Evolutionary conservation across 37 sponge, comb jelly and placozoan species (phyloP).

Genomic region (Ianthella basta): DNA sequence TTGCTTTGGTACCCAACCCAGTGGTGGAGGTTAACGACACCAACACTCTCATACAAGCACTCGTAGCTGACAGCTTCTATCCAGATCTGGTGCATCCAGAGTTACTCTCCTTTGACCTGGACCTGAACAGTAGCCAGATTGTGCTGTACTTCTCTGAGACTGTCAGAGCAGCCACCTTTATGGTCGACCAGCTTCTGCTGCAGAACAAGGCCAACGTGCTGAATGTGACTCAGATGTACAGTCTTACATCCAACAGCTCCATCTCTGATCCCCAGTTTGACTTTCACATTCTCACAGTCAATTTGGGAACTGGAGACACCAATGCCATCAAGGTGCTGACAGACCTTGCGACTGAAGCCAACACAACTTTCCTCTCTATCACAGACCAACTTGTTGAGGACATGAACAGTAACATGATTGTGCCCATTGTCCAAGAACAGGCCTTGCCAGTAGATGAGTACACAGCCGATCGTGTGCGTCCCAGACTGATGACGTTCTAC

Average conservation of each 20-base stretch:
- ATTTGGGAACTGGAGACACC: conserved; percentile 74
- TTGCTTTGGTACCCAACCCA: conserved; percentile 80
- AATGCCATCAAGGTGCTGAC: conserved; percentile 81
- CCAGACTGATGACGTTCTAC: conserved; percentile 59
- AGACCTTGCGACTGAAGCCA: conserved; percentile 64
- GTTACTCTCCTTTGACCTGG: conserved; percentile 79
- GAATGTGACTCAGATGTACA: conserved; percentile 35
- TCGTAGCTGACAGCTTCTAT: conserved; percentile 59
- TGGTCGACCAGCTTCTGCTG: conserved; percentile 67
- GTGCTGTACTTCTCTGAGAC: conserved; percentile 90
- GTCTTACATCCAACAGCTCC: conserved; percentile 2
- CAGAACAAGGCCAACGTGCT: conserved; percentile 57
- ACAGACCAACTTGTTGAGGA: conserved; percentile 59
- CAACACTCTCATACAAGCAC: conserved; percentile 52
- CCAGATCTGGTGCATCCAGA: conserved; percentile 71
- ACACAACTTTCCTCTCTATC: conserved; percentile 77
- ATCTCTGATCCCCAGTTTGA: conserved; percentile 39
- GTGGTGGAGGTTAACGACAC: conserved; percentile 60
- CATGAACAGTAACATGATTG: conserved; percentile 77
- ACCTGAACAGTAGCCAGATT: conserved; percentile 69
- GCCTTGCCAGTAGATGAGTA: conserved; percentile 54
- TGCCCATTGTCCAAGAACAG: conserved; percentile 39
- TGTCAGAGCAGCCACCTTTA: conserved; percentile 65
- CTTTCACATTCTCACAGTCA: conserved; percentile 64
- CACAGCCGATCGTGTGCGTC: conserved; percentile 54